Base-by-base conservation (phyloP, 2,113 vertebrate genomes). In the Meleagris gallopavo region DNA sequence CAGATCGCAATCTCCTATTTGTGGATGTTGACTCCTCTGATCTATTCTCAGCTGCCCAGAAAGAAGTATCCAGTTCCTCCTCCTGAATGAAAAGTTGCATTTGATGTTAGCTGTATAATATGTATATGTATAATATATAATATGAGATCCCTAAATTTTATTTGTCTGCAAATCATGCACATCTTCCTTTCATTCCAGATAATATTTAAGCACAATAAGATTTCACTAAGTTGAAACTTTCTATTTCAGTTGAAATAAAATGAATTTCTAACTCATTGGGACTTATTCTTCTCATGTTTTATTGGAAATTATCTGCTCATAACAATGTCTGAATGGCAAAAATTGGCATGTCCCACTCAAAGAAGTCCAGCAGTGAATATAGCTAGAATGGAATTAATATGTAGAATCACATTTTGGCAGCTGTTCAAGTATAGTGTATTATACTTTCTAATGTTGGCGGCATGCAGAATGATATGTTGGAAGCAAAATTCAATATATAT, bases 361-460 rank as follows among this genome's bases (percentile, higher is more conserved):
- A 91, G 72, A 74, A 54, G 27, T 92, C 66, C 83, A 87, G 21
- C 22, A 66, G 73, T 0, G n/a, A 94, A 69, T 90, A 45, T 11
- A 32, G 40, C 54, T 82, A 84, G 24, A 86, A 66, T 58, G 18
- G 48, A 92, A 96, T 87, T 87, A 93, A 87, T 87, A 95, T 94
- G 86, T 58, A 60, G 11, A 82, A 90, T 88, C 48, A 90, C 57
- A 85, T 86, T 73, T 82, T 94, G 77, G 74, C 89, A 83, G 54
- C 65, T 92, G 18, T 54, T 48, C 80, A 90, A 84, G n/a, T 65
- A 57, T 22, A 87, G 43, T 24, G 11, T 65, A 78, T 92, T 74
- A 89, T 40, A 32, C 34, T 92, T 86, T 40, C n/a, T 94, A 52
- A 66, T 89, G 66, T 52, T 92, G 52, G 24, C 72, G 70, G 48